Base-by-base conservation (phyloP, 2,888 invertebrate genomes). In the Dicyrtomina minuta region DNA sequence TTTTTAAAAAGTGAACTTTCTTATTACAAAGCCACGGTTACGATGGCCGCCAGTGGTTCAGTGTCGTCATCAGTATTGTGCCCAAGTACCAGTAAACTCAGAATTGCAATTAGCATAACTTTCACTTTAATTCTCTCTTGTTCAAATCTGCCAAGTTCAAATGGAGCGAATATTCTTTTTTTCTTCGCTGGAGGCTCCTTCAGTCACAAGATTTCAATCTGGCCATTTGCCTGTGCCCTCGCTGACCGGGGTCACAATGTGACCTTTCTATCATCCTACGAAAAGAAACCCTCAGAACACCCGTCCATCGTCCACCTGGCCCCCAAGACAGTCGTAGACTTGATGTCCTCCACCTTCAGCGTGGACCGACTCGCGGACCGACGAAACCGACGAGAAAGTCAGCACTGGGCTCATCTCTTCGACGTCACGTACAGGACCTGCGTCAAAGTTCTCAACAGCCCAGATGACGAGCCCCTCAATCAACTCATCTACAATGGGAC, bases 141-240 rank as follows among this genome's bases (percentile, higher is more conserved):
- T n/a, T n/a, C n/a, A n/a, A n/a, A n/a, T n/a, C n/a, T n/a, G 44
- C 2, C 44, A n/a, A n/a, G 8, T 10, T 41, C 51, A 10, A 53
- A 56, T 62, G 70, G 70, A 51, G 73, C 73, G 24, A 75, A 74
- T 24, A 77, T 77, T 41, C 66, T 77, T 3, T 77, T 75, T 55
- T 77, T 75, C 68, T 77, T 74, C 55, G 68, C 74, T 26, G 77
- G 77, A 55, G 77, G 77, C n/a, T 74, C 74, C 41, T 71, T 73
- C 22, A 33, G 68, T 59, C 68, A 68, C 39, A 68, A 68, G 20
- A 61, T 55, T 22, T 53, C 53, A 20, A 61, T 68, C 41, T 75
- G 74, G 74, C 75, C 77, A 15, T 73, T 72, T 65, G 77, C 74
- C 20, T 43, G 65, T 39, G 72, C 69, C 20, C 39, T 77, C 13